phyloP scores from a whole-genome alignment of 2,797 vertebrate species.

The Percopsis omiscomaycus region DNA sequence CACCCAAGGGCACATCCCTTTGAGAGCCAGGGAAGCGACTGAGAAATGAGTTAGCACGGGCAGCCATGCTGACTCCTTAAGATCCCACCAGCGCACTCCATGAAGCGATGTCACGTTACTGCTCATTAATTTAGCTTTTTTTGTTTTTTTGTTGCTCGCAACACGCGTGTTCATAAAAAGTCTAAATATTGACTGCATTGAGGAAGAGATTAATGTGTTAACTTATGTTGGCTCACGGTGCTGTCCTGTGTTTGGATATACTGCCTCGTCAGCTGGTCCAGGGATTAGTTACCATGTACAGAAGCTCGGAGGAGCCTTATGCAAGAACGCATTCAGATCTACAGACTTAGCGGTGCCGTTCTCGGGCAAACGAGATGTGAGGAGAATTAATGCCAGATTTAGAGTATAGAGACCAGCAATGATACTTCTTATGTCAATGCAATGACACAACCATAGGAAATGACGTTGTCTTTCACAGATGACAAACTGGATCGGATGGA shows the following conservation, averaged over 20 bases:
- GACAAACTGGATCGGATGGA: too few species aligned
- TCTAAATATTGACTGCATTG: slow-evolving; percentile 80
- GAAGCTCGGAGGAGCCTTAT: slow-evolving; percentile 51
- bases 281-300: slow-evolving; percentile 53
- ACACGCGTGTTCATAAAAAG: slow-evolving; percentile 57
- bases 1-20: slow-evolving; percentile 44
- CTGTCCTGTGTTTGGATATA: slow-evolving; percentile 53
- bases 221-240: slow-evolving; percentile 67
- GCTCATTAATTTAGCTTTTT: slow-evolving; percentile 63
- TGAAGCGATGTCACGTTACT: slow-evolving; percentile 63
- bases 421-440: background rate
- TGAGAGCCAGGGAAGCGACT: slow-evolving; percentile 28
- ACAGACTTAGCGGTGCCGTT: slow-evolving; percentile 27
- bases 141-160: slow-evolving; percentile 75
- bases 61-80: slow-evolving; percentile 67
- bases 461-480: background rate
- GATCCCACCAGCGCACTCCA: slow-evolving; percentile 60
- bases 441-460: background rate
- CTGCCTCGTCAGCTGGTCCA: slow-evolving; percentile 63
- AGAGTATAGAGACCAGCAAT: slow-evolving; percentile 6
- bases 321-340: slow-evolving; percentile 32
- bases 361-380: slow-evolving; percentile 43
- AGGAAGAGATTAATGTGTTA: slow-evolving; percentile 83
- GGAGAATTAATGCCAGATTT: slow-evolving; percentile 22
- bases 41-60: slow-evolving; percentile 55